Evolutionary conservation across 2,797 vertebrate species (phyloP).

Genomic region (Pangasius macronema): DNA sequence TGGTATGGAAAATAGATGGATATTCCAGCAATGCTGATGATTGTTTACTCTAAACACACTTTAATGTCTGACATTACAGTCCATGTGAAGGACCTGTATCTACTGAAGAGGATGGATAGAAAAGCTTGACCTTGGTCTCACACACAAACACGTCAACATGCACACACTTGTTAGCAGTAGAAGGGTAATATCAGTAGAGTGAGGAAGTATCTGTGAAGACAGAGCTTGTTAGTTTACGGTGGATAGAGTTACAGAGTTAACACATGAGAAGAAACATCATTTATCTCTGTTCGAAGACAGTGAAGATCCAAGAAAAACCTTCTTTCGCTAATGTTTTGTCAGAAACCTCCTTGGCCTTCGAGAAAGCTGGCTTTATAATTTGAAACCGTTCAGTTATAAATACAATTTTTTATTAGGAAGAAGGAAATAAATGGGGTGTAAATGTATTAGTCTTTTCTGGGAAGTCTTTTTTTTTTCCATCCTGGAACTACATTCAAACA

Average conservation of each 20-base stretch:
- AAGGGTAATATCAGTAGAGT: background rate
- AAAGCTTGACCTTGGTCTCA: background rate
- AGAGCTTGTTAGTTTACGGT: background rate
- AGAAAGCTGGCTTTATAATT: background rate
- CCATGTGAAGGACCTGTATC: background rate
- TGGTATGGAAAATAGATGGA: too few relatives aligned
- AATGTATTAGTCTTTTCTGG: background rate
- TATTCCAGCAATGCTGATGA: background rate
- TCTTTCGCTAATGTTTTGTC: background rate
- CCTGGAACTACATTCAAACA: background rate
- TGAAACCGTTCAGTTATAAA: background rate
- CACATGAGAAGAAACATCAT: conserved; percentile 3
- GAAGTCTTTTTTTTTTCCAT: background rate
- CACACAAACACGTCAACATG: background rate
- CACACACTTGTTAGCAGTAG: background rate
- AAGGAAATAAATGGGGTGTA: background rate
- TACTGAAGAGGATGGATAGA: background rate
- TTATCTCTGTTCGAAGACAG: background rate
- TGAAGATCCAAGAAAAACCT: background rate
- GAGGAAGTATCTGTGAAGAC: background rate
- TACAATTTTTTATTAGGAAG: background rate
- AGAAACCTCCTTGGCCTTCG: background rate
- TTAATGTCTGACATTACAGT: background rate
- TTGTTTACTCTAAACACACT: background rate
- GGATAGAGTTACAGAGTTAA: conserved; percentile 4